Conservation (phyloP, 2,888 invertebrate genomes). For the Buathra laborator region DNA sequence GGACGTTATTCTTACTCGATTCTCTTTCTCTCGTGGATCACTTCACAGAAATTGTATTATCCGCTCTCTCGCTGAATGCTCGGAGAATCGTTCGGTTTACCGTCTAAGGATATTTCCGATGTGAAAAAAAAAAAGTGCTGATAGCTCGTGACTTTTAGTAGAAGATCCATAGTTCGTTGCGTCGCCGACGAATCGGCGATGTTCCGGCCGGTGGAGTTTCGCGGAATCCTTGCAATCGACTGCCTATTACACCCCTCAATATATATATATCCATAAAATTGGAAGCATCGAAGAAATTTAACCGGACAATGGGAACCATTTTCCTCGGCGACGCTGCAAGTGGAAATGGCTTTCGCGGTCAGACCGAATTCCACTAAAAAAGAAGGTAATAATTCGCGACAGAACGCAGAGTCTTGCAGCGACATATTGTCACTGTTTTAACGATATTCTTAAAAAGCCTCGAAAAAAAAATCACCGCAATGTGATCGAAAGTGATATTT, state of each 20-base stretch:
- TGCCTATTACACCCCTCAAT: not conserved
- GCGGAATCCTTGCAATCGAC: not conserved
- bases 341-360: not conserved
- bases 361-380: not conserved
- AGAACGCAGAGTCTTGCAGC: not conserved
- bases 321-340: not conserved
- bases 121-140: not conserved
- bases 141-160: not conserved
- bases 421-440: not conserved
- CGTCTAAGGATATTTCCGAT: not conserved
- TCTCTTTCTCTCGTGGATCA: constrained; percentile 9
- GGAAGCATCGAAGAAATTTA: not conserved
- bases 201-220: not conserved
- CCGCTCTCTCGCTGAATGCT: constrained; percentile 8
- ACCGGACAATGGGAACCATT: not conserved
- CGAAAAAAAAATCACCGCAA: not conserved
- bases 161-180: not conserved
- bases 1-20: constrained; percentile 36
- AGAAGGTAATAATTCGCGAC: not conserved
- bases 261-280: not conserved
- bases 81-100: not conserved
- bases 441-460: not conserved
- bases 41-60: constrained; percentile 44
- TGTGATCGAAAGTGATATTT: not conserved
- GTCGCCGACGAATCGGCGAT: not conserved